Evolutionary conservation across 2,888 invertebrate genomes (phyloP).

Genomic region (Dryocosmus kuriphilus): DNA sequence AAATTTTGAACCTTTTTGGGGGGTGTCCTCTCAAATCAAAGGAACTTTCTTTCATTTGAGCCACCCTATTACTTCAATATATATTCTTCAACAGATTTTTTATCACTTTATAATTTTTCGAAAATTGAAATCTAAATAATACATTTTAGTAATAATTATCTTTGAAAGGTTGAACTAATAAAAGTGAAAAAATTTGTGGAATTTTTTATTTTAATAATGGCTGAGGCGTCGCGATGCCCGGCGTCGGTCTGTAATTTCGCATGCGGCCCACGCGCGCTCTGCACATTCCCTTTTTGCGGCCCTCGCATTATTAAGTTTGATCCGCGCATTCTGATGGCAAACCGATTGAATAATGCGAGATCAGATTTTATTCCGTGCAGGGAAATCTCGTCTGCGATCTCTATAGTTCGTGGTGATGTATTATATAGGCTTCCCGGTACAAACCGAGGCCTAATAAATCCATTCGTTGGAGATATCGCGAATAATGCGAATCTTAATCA

Average conservation of each 20-base stretch:
- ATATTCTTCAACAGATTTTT: too few relatives aligned
- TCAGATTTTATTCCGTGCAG: slow-evolving; percentile 72
- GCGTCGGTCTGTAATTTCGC: slow-evolving; percentile 63
- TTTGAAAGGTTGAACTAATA: neutral
- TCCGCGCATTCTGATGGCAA: slow-evolving; percentile 73
- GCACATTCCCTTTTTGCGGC: slow-evolving; percentile 62
- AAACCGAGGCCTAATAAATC: slow-evolving; percentile 5
- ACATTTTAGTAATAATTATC: too few relatives aligned
- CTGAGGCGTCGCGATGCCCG: slow-evolving; percentile 65
- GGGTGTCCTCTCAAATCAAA: too few relatives aligned
- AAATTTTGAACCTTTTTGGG: too few relatives aligned
- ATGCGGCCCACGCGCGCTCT: slow-evolving; percentile 64
- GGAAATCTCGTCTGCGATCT: slow-evolving; percentile 71
- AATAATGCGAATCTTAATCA: slow-evolving; percentile 3
- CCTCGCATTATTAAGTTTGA: slow-evolving; percentile 75
- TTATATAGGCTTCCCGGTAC: slow-evolving; percentile 17
- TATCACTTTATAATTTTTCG: too few relatives aligned
- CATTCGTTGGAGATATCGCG: neutral
- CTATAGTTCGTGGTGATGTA: slow-evolving; percentile 50
- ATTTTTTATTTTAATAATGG: slow-evolving; percentile 63
- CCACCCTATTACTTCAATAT: too few relatives aligned
- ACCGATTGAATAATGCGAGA: slow-evolving; percentile 73
- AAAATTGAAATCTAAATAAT: too few relatives aligned
- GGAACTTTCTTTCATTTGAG: too few relatives aligned
- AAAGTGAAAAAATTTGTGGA: neutral